These are phyloP conservation scores for Oxycera nigricornis DNA, from an alignment of 2,888 invertebrate genomes.

Conservation along the genomic window DNA sequence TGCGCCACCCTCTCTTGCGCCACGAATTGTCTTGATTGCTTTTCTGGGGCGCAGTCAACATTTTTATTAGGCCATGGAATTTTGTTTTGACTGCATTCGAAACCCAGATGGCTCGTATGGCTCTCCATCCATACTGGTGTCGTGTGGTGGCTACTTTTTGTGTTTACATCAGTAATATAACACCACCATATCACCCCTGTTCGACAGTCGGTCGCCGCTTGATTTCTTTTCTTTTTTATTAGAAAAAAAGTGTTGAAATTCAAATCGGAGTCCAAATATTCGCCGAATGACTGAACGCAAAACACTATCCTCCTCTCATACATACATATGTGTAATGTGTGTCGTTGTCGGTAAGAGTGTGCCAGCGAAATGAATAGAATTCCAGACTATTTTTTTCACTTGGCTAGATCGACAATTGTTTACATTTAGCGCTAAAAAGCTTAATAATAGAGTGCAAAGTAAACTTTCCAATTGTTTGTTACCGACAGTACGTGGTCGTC, in stretches of 20 bases:
- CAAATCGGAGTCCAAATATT: too few relatives aligned
- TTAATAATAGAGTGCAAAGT: neutral
- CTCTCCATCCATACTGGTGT: neutral
- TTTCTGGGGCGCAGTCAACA: too few relatives aligned
- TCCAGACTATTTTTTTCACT: slow-evolving; percentile 9
- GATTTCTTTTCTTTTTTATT: neutral
- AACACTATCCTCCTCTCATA: too few relatives aligned
- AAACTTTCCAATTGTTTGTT: neutral
- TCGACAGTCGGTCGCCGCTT: neutral
- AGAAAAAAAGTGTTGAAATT: neutral
- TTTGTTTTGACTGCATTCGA: slow-evolving; percentile 35
- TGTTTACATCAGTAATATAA: neutral
- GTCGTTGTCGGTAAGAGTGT: neutral
- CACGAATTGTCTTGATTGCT: too few relatives aligned
- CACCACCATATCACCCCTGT: too few relatives aligned
- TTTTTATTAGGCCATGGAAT: slow-evolving; percentile 19
- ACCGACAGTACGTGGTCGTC: too few relatives aligned
- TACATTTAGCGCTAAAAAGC: neutral
- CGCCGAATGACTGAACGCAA: too few relatives aligned
- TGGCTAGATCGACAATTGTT: neutral
- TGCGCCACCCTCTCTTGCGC: too few relatives aligned
- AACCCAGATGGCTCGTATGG: slow-evolving; percentile 28
- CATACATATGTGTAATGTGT: too few relatives aligned
- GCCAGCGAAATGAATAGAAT: neutral
- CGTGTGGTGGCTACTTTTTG: neutral